Evolutionary conservation across 2,113 vertebrate genomes (phyloP).

Genomic region (Phyllopteryx taeniolatus): DNA sequence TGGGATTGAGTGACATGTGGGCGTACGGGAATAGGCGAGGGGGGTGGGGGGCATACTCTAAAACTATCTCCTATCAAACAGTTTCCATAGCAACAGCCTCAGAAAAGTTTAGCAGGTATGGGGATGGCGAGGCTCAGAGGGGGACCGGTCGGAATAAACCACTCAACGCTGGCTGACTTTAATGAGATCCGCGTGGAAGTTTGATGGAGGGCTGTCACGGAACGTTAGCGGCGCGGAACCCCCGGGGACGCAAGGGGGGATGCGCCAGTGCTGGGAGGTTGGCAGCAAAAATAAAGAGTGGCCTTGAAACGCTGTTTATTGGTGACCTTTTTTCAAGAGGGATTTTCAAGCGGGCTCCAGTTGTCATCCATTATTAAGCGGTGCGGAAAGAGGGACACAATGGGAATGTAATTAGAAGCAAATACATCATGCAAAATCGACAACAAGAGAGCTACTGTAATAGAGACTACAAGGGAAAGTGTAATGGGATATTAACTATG

Average conservation of each 20-base stretch:
- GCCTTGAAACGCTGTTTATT: neutral
- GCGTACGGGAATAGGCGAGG: constrained; percentile 1
- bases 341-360: neutral
- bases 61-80: constrained; percentile 28
- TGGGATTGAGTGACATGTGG: constrained; percentile 24
- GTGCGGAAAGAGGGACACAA: neutral
- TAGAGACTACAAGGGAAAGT: too few species aligned
- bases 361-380: neutral
- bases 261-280: neutral
- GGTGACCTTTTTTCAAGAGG: neutral
- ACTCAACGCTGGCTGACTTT: constrained; percentile 16
- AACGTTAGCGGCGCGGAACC: neutral
- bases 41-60: neutral
- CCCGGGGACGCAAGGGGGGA: neutral
- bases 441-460: neutral
- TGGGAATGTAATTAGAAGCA: neutral
- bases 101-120: constrained; percentile 29
- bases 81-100: constrained; percentile 50
- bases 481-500: too few species aligned
- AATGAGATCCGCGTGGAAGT: constrained; percentile 18
- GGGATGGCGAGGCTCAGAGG: constrained; percentile 13
- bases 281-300: constrained; percentile 5
- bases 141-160: constrained; percentile 18
- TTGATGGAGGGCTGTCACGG: constrained; percentile 28
- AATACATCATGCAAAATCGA: neutral